Evolutionary conservation across 2,888 invertebrate species (phyloP), one percentile per base, ranked within the genome.

Genomic region (Apotomis capreana): DNA sequence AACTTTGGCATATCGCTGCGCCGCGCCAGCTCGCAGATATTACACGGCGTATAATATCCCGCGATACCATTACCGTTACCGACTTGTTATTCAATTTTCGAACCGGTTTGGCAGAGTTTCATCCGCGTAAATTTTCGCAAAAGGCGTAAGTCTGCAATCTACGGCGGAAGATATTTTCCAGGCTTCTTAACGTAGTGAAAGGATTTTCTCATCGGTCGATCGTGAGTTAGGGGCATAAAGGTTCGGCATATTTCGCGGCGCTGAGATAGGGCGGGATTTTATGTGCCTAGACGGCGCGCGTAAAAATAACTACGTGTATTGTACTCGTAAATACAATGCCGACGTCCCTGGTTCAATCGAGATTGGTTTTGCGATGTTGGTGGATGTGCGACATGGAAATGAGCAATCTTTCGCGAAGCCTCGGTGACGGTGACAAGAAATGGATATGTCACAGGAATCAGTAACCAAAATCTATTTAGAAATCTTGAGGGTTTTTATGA

Each of bases 251-350:
- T 52, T 40, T 36, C 60, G 68, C 15, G 26, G 68, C 15, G 26
- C 46, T 59, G 46, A 65, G 60, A 68, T 68, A 68, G 49, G 58
- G 37, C 68, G 44, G 37, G 44, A 8, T 60, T 60, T 52, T 68
- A 60, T 62, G 62, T 52, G 54, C 40, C 51, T 10, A 68, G 68
- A 52, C 13, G 44, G 26, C 68, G 62, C 62, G 51, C 62, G 60
- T 65, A 65, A 65, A 65, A 55, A 65, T 65, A 57, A 65, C 65
- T 65, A 46, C 57, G 65, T 65, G 55, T 60, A 60, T 68, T 54
- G 68, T 68, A 54, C 55, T 69, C 69, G 69, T 69, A 69, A 69
- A 69, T 51, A 61, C 49, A 49, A 10, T 13, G 46, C 57, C 65
- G 12, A 55, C 65, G 49, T 49, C 46, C 57, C 12, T 4, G 36